Evolutionary conservation across 2,888 invertebrate species (phyloP).

Genomic region (Lycia hirtaria): DNA sequence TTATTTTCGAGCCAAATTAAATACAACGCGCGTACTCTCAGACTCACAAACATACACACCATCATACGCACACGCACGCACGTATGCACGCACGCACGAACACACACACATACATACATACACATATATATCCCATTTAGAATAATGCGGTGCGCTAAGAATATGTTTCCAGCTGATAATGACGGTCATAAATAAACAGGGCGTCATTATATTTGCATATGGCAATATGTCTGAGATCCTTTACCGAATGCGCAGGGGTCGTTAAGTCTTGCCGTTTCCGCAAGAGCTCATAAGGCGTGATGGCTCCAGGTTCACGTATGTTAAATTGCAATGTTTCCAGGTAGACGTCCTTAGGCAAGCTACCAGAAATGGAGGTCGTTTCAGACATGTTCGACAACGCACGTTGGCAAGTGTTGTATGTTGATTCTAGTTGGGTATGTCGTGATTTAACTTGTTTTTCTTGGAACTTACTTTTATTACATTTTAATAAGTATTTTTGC

Average conservation of each 20-base stretch:
- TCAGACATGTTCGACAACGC: constrained; percentile 1
- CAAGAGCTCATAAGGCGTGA: constrained; percentile 56
- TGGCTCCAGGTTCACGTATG: constrained; percentile 47
- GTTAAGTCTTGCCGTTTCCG: constrained; percentile 61
- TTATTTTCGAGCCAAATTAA: no score
- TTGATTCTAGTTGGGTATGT: no score
- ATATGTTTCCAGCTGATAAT: constrained; percentile 53
- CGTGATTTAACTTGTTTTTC: no score
- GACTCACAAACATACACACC: no score
- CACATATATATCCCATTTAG: no score
- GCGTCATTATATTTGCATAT: constrained; percentile 72
- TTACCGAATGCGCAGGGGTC: constrained; percentile 53
- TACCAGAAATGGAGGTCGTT: constrained; percentile 34
- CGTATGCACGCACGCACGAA: no score
- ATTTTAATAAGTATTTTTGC: no score
- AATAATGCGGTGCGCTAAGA: constrained; percentile 43
- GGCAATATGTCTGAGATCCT: constrained; percentile 65
- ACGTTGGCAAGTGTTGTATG: constrained; percentile 14
- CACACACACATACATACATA: no score
- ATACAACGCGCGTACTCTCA: no score
- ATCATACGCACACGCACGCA: no score
- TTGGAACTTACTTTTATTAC: no score
- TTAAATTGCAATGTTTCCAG: constrained; percentile 54
- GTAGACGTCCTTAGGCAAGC: constrained; percentile 37
- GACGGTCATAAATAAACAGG: constrained; percentile 65